phyloP scores from a whole-genome alignment of 2,113 vertebrate genomes.

The Psammodynastes pulverulentus region DNA sequence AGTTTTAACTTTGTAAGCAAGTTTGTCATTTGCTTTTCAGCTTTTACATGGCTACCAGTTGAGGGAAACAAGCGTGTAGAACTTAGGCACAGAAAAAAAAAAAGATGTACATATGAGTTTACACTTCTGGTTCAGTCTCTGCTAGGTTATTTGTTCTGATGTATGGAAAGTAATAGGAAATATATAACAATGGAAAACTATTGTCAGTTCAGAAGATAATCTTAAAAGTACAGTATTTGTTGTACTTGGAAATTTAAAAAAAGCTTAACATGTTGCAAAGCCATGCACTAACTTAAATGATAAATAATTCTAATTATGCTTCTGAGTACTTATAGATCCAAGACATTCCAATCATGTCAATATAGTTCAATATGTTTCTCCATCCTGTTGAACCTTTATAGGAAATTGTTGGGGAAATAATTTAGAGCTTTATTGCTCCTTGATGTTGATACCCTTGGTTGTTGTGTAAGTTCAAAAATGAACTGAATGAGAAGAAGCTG shows the following conservation, averaged over 20 bases:
- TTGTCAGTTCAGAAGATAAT: not conserved
- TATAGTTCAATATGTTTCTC: not conserved
- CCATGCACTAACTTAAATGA: not conserved
- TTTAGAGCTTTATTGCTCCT: not conserved
- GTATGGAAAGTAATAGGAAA: not conserved
- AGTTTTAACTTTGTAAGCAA: not conserved
- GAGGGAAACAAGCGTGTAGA: not conserved
- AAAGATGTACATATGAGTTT: not conserved
- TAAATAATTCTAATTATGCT: not conserved
- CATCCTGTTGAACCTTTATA: not conserved
- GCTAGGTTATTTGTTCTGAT: not conserved
- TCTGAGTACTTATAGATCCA: not conserved
- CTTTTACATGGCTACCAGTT: not conserved
- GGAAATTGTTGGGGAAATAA: not conserved
- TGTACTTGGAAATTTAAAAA: not conserved
- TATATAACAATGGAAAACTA: not conserved
- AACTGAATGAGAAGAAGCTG: not conserved
- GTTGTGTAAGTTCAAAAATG: not conserved
- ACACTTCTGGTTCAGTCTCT: not conserved
- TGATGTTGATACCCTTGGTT: not conserved
- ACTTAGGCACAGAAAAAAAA: not conserved
- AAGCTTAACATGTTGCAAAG: not conserved
- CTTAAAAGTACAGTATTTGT: not conserved
- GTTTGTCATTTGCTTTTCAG: not conserved
- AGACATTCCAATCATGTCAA: not conserved